phyloP scores from a whole-genome alignment of 2,797 vertebrate genomes.

The Hozukius guyotensis region DNA sequence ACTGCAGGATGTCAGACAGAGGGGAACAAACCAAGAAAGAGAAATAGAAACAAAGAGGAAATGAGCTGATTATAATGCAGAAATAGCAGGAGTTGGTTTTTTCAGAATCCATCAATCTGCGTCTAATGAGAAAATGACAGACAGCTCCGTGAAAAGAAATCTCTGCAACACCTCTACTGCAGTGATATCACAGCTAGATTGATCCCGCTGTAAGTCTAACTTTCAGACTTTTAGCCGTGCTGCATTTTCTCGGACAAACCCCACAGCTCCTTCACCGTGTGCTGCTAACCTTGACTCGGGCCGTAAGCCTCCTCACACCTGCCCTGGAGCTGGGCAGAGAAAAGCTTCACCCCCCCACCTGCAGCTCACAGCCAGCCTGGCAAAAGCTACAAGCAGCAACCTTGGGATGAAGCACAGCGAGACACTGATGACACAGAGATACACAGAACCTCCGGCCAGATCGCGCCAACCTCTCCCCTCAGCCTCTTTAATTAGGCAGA shows the following conservation, averaged over 20 bases:
- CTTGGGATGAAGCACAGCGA: constrained; percentile 70
- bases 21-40: constrained; percentile 34
- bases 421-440: constrained; percentile 68
- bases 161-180: constrained; percentile 9
- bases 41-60: constrained; percentile 55
- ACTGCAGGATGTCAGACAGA: constrained; percentile 40
- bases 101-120: constrained; percentile 54
- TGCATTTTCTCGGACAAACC: constrained; percentile 45
- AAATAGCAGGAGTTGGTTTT: constrained; percentile 52
- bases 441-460: constrained; percentile 53
- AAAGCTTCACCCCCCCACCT: constrained; percentile 36
- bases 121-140: constrained; percentile 58
- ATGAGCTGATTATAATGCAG: constrained; percentile 53
- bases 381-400: constrained; percentile 68
- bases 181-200: not conserved
- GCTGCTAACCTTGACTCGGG: constrained; percentile 68
- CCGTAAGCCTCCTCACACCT: constrained; percentile 69
- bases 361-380: constrained; percentile 68
- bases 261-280: constrained; percentile 17
- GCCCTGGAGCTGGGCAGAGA: constrained; percentile 62
- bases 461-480: constrained; percentile 31
- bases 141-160: constrained; percentile 30
- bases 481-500: constrained; percentile 60
- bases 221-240: constrained; percentile 44
- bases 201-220: not conserved